Percentiles rank a stretch among this genome's conserved stretches.
These are phyloP conservation scores for Panthera tigris DNA, from an alignment of 2,113 vertebrate genomes.

Conservation along the genomic window DNA sequence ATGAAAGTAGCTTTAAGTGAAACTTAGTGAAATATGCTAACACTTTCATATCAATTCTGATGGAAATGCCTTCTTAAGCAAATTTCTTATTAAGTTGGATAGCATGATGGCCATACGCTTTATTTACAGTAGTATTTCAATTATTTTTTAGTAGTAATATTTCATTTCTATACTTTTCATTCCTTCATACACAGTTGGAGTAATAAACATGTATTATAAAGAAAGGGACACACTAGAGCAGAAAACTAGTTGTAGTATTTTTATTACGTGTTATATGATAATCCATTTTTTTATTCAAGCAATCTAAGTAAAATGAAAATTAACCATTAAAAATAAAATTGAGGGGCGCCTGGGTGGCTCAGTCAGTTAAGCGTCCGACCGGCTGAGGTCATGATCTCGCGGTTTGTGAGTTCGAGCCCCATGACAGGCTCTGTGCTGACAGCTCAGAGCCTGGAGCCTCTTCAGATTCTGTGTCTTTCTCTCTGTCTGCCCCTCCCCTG, in stretches of 20 bases:
- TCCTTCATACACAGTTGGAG: neutral
- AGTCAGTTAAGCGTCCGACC: too few relatives aligned
- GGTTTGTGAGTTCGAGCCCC: too few relatives aligned
- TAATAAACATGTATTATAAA: neutral
- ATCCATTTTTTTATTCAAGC: neutral
- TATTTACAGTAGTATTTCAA: neutral
- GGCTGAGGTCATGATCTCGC: too few relatives aligned
- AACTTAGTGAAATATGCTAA: neutral
- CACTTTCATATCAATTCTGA: neutral
- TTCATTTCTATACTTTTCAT: neutral
- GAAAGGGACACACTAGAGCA: neutral
- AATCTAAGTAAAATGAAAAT: slow-evolving; percentile 1
- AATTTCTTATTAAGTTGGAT: neutral
- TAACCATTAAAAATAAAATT: neutral
- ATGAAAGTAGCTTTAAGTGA: neutral
- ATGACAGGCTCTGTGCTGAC: too few relatives aligned
- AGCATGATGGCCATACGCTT: neutral
- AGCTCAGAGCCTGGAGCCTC: too few relatives aligned
- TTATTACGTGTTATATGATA: neutral
- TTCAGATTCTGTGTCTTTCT: too few relatives aligned
- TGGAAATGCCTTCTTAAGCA: neutral
- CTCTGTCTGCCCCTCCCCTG: too few relatives aligned
- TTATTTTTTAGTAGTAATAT: neutral
- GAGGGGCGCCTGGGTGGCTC: neutral
- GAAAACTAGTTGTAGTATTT: neutral